Percentiles rank a stretch among this genome's conserved stretches.
Evolutionary conservation across 2,113 vertebrate genomes (phyloP).

Genomic region (Clarias macrocephalus): DNA sequence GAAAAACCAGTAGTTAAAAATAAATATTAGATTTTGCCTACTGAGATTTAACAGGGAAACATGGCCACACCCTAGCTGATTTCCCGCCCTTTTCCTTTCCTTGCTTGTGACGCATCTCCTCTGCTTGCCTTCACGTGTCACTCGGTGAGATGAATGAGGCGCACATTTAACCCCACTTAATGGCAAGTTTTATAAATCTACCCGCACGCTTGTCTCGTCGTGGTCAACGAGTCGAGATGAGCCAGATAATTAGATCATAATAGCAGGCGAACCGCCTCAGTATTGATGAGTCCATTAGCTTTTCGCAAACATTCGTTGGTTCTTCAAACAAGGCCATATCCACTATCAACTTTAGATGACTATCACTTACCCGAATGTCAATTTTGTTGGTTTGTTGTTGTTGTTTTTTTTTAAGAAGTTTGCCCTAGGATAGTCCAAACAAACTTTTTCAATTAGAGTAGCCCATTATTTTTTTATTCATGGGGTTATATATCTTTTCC

Average conservation of each 20-base stretch:
- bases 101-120: constrained; percentile 39
- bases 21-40: not conserved
- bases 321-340: constrained; percentile 41
- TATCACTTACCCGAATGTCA: constrained; percentile 8
- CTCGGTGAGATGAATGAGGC: constrained; percentile 72
- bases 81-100: constrained; percentile 47
- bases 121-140: constrained; percentile 56
- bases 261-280: constrained; percentile 67
- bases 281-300: constrained; percentile 75
- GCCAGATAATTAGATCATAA: constrained; percentile 75
- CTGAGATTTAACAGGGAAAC: not conserved
- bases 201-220: constrained; percentile 70
- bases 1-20: not conserved
- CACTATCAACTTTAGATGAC: constrained; percentile 40
- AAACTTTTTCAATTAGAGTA: constrained; percentile 26
- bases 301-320: constrained; percentile 51
- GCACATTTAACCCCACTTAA: constrained; percentile 75
- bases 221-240: constrained; percentile 81
- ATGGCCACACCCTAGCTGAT: constrained; percentile 32
- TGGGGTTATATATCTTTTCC: constrained; percentile 7
- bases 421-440: constrained; percentile 1
- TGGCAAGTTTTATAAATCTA: constrained; percentile 82
- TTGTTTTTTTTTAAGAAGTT: constrained; percentile 10
- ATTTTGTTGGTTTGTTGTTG: not conserved
- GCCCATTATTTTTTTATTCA: constrained; percentile 7